Conservation (phyloP, 2,888 invertebrate genomes). For the Oscheius sp. region DNA sequence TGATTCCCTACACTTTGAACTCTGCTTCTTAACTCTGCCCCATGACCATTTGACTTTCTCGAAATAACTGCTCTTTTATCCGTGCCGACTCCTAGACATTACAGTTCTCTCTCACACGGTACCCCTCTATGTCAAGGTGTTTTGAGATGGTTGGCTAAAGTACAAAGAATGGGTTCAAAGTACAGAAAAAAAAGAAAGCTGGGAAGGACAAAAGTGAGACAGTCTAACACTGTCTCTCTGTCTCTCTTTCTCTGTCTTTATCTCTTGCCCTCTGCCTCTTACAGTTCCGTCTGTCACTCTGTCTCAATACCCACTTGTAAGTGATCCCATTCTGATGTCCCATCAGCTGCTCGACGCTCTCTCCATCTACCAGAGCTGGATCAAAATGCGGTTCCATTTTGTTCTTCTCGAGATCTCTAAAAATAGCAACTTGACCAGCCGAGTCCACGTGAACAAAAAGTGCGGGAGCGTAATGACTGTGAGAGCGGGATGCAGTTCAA, state of each 20-base stretch:
- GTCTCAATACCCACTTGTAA: conserved; percentile 63
- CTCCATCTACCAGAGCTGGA: conserved; percentile 61
- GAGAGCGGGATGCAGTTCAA: neutral
- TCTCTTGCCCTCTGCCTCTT: too few species aligned
- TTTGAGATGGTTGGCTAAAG: neutral
- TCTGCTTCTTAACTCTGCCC: neutral
- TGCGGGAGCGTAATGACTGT: neutral
- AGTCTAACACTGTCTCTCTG: too few species aligned
- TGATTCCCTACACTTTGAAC: neutral
- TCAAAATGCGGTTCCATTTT: conserved; percentile 32
- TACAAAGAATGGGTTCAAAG: neutral
- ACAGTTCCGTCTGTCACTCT: neutral
- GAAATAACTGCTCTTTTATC: too few species aligned
- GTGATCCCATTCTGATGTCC: conserved; percentile 63
- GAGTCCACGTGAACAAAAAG: conserved; percentile 1
- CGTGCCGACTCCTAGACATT: too few species aligned
- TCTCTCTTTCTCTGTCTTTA: too few species aligned
- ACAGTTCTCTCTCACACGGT: neutral
- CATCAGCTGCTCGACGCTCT: conserved; percentile 67
- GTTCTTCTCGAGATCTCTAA: neutral
- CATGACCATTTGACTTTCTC: neutral
- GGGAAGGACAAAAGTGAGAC: too few species aligned
- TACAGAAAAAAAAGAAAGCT: too few species aligned
- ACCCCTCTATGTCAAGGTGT: neutral
- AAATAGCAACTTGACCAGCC: too few species aligned